Evolutionary conservation across 2,797 vertebrate genomes (phyloP).

Genomic region (Cryptoprocta ferox): DNA sequence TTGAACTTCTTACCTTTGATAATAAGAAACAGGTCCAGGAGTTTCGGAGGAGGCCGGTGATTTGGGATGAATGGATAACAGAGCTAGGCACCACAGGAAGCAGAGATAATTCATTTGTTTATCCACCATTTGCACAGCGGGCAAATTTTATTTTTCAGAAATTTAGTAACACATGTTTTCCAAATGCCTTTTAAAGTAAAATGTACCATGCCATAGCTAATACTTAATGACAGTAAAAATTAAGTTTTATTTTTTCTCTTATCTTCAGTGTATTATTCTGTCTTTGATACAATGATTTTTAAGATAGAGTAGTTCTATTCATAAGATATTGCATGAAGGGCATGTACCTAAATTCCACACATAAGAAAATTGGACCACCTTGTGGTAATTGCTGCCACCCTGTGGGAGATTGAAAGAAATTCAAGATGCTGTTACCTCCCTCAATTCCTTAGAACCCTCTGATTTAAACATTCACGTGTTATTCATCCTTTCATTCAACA

Average conservation of each 20-base stretch:
- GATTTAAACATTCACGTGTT: background rate
- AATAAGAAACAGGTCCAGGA: background rate
- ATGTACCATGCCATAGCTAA: background rate
- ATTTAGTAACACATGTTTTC: background rate
- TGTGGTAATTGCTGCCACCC: constrained; percentile 72
- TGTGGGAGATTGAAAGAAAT: constrained; percentile 61
- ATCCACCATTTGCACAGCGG: background rate
- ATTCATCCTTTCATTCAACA: background rate
- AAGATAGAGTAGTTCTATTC: background rate
- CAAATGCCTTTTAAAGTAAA: constrained; percentile 45
- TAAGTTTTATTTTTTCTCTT: background rate
- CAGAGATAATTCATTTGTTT: background rate
- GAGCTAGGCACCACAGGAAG: background rate
- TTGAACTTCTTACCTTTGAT: background rate
- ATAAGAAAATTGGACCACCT: background rate
- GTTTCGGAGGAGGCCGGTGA: background rate
- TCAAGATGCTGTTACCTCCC: background rate
- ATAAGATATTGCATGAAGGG: background rate
- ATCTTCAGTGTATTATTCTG: background rate
- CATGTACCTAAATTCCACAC: background rate
- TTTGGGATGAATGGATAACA: background rate
- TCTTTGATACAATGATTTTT: constrained; percentile 13
- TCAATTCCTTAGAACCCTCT: background rate
- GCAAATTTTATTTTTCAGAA: constrained; percentile 30
- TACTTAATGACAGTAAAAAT: background rate